Base-by-base conservation (phyloP, 92 coral and sea anemone species). In the Palythoa heliodiscus region DNA sequence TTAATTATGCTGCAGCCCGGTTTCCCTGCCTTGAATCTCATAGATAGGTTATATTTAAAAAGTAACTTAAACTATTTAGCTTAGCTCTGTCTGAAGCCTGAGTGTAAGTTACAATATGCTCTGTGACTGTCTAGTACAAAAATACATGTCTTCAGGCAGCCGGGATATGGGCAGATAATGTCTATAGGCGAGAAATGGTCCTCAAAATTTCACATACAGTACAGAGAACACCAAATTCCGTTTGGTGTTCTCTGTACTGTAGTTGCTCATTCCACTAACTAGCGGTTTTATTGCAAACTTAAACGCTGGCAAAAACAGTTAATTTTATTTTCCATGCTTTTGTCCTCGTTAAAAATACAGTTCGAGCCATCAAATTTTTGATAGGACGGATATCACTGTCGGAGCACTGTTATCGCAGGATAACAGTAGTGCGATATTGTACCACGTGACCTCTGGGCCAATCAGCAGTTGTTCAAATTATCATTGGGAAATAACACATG, bases 371-470 rank as follows among this genome's bases (percentile, higher is more conserved):
- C 68, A 61, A 61, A 61, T 61, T 61, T 61, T 61, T 61, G 68
- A 61, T 61, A 61, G 68, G 68, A 61, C 68, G 24, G 68, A 61
- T 61, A 61, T 61, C 68, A 61, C 68, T 61, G 17, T 61, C 68
- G 29, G 68, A 61, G 68, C 68, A 61, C 68, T 61, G 68, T n/a
- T 61, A 61, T 61, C 68, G 68, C 68, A 61, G 68, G 23, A 61
- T 61, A 61, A 61, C 68, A 17, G 68, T 61, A 61, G 68, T 61
- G 29, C 68, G 68, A 61, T 61, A 61, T 61, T 61, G 68, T 61
- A 61, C 68, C 68, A 61, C 68, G 68, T 61, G 68, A 61, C 68
- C 68, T 61, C 68, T 61, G 29, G 68, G 68, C 68, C 68, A 61
- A 61, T 61, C 68, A 61, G 68, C 68, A 61, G 68, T 4, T 9